Conservation (phyloP, 2,113 vertebrate genomes). For the Etheostoma spectabile region DNA sequence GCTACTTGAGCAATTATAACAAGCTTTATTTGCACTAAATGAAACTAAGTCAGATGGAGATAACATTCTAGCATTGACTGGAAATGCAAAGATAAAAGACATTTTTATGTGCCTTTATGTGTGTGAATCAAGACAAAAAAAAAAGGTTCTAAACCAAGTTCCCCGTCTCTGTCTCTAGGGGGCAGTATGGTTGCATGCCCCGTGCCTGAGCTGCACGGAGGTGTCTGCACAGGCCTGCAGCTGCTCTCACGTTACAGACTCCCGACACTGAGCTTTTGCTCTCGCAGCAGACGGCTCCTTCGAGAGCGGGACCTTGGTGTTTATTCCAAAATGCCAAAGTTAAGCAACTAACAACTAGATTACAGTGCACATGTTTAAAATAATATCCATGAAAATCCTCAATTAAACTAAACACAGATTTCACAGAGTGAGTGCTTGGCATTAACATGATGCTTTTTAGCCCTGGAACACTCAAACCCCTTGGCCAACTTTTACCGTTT, state of each 20-base stretch:
- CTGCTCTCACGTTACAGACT: constrained; percentile 43
- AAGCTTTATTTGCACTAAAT: neutral
- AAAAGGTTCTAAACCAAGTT: neutral
- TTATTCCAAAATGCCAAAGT: constrained; percentile 59
- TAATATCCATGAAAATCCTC: constrained; percentile 47
- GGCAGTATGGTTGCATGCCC: constrained; percentile 71
- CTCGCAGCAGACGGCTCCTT: constrained; percentile 37
- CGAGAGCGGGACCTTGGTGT: constrained; percentile 42
- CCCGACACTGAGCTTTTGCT: constrained; percentile 23
- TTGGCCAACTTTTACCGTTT: constrained; percentile 10
- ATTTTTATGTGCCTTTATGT: neutral
- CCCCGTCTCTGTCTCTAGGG: constrained; percentile 62
- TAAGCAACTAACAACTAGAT: constrained; percentile 54
- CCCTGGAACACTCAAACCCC: constrained; percentile 8
- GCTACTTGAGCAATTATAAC: neutral
- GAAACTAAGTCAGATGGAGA: neutral
- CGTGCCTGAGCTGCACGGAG: neutral
- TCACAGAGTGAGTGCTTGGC: constrained; percentile 34
- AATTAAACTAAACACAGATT: constrained; percentile 48
- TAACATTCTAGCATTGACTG: neutral
- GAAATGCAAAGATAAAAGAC: neutral
- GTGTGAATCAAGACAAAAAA: neutral
- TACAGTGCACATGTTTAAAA: constrained; percentile 33
- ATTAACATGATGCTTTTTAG: constrained; percentile 38
- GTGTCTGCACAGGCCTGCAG: constrained; percentile 7